Evolutionary conservation across 2,113 vertebrate genomes (phyloP).

Genomic region (rabbit (Oryctolagus cuniculus)): DNA sequence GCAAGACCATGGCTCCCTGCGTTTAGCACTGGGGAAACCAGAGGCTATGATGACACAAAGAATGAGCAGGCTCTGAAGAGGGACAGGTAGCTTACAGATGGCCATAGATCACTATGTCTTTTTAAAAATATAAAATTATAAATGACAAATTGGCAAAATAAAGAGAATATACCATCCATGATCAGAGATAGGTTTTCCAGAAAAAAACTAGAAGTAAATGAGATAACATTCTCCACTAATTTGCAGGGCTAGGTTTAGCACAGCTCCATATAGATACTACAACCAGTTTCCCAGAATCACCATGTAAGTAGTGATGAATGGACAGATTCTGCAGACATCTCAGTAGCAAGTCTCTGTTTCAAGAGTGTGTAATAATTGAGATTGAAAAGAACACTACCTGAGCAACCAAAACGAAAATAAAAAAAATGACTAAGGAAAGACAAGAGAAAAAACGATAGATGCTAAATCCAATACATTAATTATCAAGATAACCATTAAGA

Average conservation of each 20-base stretch:
- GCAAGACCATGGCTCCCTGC: not conserved
- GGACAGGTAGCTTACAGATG: not conserved
- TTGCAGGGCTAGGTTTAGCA: not conserved
- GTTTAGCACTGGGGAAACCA: rapidly evolving
- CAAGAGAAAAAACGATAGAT: not conserved
- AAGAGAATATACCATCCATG: not conserved
- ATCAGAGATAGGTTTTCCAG: not conserved
- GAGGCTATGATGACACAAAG: not conserved
- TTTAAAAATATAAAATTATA: not conserved
- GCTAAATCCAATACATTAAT: not conserved
- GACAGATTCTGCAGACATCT: not conserved
- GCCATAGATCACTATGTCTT: not conserved
- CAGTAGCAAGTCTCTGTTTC: not conserved
- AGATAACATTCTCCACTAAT: not conserved
- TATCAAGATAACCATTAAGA: not conserved
- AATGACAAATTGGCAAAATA: not conserved
- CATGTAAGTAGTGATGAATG: not conserved
- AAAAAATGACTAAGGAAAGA: not conserved
- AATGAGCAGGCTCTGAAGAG: not conserved
- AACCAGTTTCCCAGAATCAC: not conserved
- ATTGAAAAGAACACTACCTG: not conserved
- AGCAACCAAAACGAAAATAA: not conserved
- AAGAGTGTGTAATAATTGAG: not conserved
- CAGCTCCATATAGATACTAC: not conserved
- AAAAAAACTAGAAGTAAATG: not conserved